phyloP scores from a whole-genome alignment of 2,113 vertebrate genomes.

The Seriola quinqueradiata region DNA sequence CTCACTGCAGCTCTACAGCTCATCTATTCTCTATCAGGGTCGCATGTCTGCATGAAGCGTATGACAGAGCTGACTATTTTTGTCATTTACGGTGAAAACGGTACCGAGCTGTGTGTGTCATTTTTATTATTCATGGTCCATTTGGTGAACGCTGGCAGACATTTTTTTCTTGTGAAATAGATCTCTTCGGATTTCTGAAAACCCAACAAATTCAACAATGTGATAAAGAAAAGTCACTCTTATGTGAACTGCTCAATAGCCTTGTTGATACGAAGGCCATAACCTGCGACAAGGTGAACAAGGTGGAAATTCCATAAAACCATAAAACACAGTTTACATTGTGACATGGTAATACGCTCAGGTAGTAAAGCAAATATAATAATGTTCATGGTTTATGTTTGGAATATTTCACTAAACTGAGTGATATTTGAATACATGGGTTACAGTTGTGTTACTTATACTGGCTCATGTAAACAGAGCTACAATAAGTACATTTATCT shows the following conservation, averaged over 20 bases:
- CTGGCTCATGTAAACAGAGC: neutral
- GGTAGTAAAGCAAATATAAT: neutral
- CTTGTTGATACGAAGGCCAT: neutral
- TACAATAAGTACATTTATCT: neutral
- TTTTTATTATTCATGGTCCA: neutral
- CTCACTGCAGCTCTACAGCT: constrained; percentile 3
- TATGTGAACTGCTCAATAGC: neutral
- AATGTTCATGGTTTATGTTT: neutral
- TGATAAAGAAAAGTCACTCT: neutral
- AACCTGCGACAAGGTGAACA: neutral
- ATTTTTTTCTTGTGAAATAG: neutral
- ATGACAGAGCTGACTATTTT: constrained; percentile 8
- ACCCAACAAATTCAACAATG: neutral
- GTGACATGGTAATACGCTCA: neutral
- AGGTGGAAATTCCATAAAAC: neutral
- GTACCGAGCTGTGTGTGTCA: neutral
- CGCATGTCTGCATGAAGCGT: constrained; percentile 3
- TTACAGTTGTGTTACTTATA: neutral
- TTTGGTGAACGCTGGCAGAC: neutral
- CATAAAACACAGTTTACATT: neutral
- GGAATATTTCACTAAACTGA: neutral
- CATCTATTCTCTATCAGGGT: constrained; percentile 28
- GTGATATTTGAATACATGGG: neutral
- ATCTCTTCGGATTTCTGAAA: neutral
- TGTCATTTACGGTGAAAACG: neutral